These are phyloP conservation scores for Graptemys geographica DNA, from an alignment of 2,797 vertebrate genomes.

Conservation along the genomic window DNA sequence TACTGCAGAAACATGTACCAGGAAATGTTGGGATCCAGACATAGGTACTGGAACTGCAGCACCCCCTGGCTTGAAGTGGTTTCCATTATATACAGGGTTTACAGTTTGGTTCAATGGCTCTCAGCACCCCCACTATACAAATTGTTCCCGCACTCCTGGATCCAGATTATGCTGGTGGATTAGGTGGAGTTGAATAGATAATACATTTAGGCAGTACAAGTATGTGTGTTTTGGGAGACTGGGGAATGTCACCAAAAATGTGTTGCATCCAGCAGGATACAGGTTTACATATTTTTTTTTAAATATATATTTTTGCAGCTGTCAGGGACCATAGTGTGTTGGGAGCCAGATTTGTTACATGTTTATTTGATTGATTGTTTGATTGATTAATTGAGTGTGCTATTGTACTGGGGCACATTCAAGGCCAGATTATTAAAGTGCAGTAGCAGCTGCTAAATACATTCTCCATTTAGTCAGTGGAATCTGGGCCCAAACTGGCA, in stretches of 20 bases:
- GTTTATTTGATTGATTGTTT: background rate
- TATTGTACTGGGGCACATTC: background rate
- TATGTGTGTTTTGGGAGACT: no score
- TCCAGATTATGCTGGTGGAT: background rate
- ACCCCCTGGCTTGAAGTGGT: no score
- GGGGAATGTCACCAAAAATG: background rate
- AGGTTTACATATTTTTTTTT: background rate
- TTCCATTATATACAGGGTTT: no score
- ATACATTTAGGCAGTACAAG: background rate
- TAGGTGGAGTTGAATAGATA: background rate
- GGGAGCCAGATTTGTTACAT: background rate
- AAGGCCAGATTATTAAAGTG: background rate
- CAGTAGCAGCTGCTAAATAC: background rate
- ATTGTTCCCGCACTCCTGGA: no score
- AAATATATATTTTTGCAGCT: background rate
- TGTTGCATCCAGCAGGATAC: background rate
- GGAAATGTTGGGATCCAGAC: background rate
- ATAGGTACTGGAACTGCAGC: no score
- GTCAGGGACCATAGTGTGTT: background rate
- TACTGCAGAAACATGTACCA: accelerated
- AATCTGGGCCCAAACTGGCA: background rate
- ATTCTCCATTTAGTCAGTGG: background rate
- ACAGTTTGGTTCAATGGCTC: no score
- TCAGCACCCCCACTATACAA: no score
- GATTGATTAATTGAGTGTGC: background rate